These are phyloP conservation scores for Erynnis tages DNA, from an alignment of 2,888 invertebrate species.

Conservation along the genomic window DNA sequence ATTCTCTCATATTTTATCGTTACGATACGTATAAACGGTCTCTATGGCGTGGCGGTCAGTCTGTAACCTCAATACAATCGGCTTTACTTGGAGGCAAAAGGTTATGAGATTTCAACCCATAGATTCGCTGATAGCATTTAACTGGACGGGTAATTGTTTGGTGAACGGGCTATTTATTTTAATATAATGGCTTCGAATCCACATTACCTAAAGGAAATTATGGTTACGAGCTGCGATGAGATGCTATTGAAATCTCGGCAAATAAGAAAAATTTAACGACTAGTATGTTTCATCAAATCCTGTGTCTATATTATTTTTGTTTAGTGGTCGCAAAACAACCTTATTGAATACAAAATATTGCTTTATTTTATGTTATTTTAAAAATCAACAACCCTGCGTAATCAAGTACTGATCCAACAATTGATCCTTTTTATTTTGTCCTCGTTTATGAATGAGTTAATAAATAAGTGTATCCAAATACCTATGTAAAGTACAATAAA, in stretches of 20 bases:
- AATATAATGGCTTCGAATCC: conserved; percentile 66
- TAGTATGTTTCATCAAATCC: conserved; percentile 22
- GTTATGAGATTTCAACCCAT: conserved; percentile 76
- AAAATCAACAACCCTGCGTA: too few species aligned
- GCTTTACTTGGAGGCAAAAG: conserved; percentile 72
- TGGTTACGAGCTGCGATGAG: conserved; percentile 50
- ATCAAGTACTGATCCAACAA: too few species aligned
- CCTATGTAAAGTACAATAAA: conserved; percentile 42
- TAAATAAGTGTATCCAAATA: conserved; percentile 38
- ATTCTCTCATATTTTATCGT: conserved; percentile 28
- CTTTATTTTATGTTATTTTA: too few species aligned
- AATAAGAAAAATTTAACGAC: conserved; percentile 48
- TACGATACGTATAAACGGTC: conserved; percentile 45
- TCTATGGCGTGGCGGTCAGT: conserved; percentile 39
- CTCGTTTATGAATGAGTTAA: conserved; percentile 22
- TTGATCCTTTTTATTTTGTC: too few species aligned
- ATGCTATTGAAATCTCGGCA: conserved; percentile 57
- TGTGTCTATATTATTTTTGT: background rate
- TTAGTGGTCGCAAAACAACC: background rate
- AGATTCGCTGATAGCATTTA: conserved; percentile 77
- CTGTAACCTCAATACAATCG: conserved; percentile 43
- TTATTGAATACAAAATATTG: too few species aligned
- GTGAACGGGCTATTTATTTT: conserved; percentile 72
- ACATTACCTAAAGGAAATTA: conserved; percentile 69
- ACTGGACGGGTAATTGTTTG: conserved; percentile 75